Percentiles rank a stretch among this genome's conserved stretches.
These are phyloP conservation scores for Hemichromis elongatus DNA, from an alignment of 2,113 vertebrate genomes.

Conservation along the genomic window DNA sequence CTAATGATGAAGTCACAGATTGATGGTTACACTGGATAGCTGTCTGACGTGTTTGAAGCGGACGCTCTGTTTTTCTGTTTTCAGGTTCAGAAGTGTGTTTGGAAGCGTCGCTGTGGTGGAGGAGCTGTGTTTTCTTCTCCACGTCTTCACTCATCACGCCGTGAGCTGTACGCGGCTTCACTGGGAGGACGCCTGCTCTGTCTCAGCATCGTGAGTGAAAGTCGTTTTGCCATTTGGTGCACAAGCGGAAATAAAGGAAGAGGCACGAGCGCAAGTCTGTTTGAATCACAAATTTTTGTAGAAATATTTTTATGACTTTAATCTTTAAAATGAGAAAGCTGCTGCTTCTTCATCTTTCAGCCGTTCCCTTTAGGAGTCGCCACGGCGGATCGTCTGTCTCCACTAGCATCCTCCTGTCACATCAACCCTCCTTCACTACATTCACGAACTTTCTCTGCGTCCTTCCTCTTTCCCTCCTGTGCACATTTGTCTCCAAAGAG, in stretches of 20 bases:
- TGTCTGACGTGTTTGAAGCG: fast-evolving
- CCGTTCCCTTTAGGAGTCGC: neutral
- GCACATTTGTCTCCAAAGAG: neutral
- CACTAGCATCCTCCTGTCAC: neutral
- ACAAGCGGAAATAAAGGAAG: neutral
- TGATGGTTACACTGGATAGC: neutral
- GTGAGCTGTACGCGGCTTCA: constrained; percentile 82
- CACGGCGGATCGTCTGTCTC: fast-evolving
- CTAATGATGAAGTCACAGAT: neutral
- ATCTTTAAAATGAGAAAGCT: neutral
- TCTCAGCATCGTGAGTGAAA: constrained; percentile 77
- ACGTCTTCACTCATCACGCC: constrained; percentile 67
- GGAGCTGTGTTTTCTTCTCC: constrained; percentile 92
- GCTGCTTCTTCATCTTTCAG: neutral
- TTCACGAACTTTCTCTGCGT: neutral
- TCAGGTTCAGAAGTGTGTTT: constrained; percentile 78
- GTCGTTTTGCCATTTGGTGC: neutral
- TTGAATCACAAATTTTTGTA: neutral
- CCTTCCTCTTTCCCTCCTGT: neutral
- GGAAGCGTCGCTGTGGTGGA: constrained; percentile 80
- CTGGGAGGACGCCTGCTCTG: constrained; percentile 82
- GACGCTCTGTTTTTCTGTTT: neutral
- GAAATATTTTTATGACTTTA: neutral
- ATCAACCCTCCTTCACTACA: fast-evolving
- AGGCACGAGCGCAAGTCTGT: neutral